Evolutionary conservation across 1,140 invertebrate species (phyloP).

Genomic region (Hyposmocoma kahamanoa): DNA sequence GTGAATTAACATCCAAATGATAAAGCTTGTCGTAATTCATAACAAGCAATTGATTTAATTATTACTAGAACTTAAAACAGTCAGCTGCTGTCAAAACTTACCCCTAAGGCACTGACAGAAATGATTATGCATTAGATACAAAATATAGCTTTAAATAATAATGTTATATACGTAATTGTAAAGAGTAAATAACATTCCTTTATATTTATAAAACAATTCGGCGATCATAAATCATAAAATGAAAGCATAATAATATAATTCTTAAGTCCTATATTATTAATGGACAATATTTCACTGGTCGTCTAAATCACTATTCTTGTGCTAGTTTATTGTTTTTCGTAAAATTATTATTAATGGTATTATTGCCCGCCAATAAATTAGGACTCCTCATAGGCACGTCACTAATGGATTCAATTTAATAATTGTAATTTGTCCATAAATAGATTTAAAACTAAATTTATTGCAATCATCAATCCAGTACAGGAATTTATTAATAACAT

Average conservation of each 20-base stretch:
- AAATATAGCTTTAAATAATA: slow-evolving; percentile 45
- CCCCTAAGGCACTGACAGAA: slow-evolving; percentile 59
- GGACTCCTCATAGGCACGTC: too few relatives aligned
- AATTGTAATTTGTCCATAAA: slow-evolving; percentile 10
- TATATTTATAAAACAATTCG: slow-evolving; percentile 47
- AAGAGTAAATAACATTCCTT: slow-evolving; percentile 62
- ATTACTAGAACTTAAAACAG: slow-evolving; percentile 44
- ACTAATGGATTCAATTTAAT: too few relatives aligned
- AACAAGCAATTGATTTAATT: slow-evolving; percentile 40
- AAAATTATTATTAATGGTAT: too few relatives aligned
- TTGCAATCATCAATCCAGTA: too few relatives aligned
- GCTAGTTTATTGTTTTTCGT: too few relatives aligned
- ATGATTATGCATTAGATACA: slow-evolving; percentile 58
- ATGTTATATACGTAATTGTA: slow-evolving; percentile 46
- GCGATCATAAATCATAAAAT: slow-evolving; percentile 21
- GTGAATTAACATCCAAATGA: slow-evolving; percentile 4
- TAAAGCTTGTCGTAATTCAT: slow-evolving; percentile 25
- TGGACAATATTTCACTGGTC: too few relatives aligned
- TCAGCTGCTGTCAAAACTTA: slow-evolving; percentile 47
- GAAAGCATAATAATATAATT: slow-evolving; percentile 11
- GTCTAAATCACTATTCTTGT: too few relatives aligned
- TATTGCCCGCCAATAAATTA: too few relatives aligned
- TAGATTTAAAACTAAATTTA: too few relatives aligned
- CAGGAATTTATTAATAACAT: too few relatives aligned
- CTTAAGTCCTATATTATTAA: not conserved